These are phyloP conservation scores for Pampus argenteus DNA, from an alignment of 2,797 vertebrate species.

Conservation along the genomic window DNA sequence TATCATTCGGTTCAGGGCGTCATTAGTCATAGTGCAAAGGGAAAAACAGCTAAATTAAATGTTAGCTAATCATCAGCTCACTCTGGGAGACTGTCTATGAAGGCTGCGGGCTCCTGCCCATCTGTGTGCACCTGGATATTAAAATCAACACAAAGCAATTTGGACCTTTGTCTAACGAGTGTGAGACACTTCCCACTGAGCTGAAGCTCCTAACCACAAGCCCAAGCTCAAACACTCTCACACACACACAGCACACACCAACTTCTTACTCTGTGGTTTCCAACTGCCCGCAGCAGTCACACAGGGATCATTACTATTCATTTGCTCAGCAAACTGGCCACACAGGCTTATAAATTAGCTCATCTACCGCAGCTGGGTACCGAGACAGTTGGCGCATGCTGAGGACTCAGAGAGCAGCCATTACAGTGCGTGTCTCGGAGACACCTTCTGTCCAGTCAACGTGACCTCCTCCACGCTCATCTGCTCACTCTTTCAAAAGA, in stretches of 20 bases:
- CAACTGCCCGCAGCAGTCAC: conserved; percentile 76
- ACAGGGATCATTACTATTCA: conserved; percentile 82
- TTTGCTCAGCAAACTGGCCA: conserved; percentile 82
- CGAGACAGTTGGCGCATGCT: conserved; percentile 68
- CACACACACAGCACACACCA: conserved; percentile 22
- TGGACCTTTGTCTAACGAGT: conserved; percentile 23
- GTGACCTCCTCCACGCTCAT: conserved; percentile 62
- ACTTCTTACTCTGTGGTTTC: conserved; percentile 50
- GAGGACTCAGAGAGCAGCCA: conserved; percentile 56
- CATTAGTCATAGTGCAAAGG: conserved; percentile 50
- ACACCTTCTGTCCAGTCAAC: conserved; percentile 67
- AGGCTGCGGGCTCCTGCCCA: conserved; percentile 28
- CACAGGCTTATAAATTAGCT: conserved; percentile 77
- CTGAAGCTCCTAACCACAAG: conserved; percentile 31
- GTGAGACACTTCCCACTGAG: conserved; percentile 46
- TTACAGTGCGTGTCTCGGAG: conserved; percentile 52
- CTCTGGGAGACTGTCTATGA: conserved; percentile 5
- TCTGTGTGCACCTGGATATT: conserved; percentile 53
- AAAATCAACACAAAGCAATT: conserved; percentile 34
- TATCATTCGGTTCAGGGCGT: conserved; percentile 20
- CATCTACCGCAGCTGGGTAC: conserved; percentile 71
- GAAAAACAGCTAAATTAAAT: conserved; percentile 59
- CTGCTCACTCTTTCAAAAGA: conserved; percentile 39
- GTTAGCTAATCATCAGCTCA: conserved; percentile 43
- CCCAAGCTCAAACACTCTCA: conserved; percentile 11